Percentiles rank a stretch among this genome's conserved stretches.
phyloP scores from a whole-genome alignment of 2,797 vertebrate species.

The Semotilus atromaculatus region DNA sequence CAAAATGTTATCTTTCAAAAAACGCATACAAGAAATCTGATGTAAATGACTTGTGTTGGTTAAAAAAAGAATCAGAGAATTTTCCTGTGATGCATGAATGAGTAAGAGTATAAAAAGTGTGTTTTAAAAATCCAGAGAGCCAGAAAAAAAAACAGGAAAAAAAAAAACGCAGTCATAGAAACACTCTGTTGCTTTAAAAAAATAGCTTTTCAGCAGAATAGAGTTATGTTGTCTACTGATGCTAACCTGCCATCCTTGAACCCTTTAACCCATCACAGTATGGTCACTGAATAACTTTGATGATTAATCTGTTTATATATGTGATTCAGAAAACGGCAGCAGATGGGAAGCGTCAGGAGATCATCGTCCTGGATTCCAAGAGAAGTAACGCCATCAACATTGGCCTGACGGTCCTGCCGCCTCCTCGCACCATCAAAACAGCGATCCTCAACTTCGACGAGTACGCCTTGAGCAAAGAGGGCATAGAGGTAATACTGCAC shows the following conservation, averaged over 20 bases:
- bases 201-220: not conserved
- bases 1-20: not conserved
- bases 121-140: not conserved
- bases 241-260: not conserved
- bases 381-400: slow-evolving; percentile 98
- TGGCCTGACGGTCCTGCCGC: slow-evolving; percentile 93
- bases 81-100: not conserved
- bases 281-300: not conserved
- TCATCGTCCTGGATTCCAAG: slow-evolving; percentile 96
- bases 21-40: not conserved
- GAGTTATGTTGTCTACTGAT: not conserved
- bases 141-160: too few species aligned
- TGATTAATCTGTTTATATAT: not conserved
- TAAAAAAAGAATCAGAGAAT: not conserved
- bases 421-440: slow-evolving; percentile 96
- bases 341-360: slow-evolving; percentile 95
- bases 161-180: not conserved
- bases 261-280: not conserved
- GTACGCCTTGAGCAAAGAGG: slow-evolving; percentile 98
- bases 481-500: slow-evolving; percentile 89
- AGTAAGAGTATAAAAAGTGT: not conserved
- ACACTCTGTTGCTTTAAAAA: not conserved
- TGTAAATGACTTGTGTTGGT: not conserved
- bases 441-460: slow-evolving; percentile 99
- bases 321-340: slow-evolving; percentile 89